Evolutionary conservation across 2,888 invertebrate genomes (phyloP).

Genomic region (Dyspetes luteomarginatus): DNA sequence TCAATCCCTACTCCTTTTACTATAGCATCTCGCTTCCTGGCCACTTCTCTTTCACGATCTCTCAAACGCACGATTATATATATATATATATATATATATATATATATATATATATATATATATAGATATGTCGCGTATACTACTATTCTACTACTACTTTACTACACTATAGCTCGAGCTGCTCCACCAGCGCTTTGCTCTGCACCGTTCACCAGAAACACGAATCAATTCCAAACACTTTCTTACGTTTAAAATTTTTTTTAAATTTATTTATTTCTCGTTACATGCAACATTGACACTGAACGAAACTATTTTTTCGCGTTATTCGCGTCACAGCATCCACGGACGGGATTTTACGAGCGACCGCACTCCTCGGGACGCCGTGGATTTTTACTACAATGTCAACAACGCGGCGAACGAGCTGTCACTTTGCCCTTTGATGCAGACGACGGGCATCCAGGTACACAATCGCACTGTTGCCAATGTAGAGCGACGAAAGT

Average conservation of each 20-base stretch:
- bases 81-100: not conserved
- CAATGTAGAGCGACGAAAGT: conserved; percentile 1
- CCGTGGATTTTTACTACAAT: conserved; percentile 59
- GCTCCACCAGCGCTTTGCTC: not conserved
- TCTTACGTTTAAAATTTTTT: not conserved
- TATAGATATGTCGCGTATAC: too few species aligned
- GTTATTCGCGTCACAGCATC: conserved; percentile 34
- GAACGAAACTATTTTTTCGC: not conserved
- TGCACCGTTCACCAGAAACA: not conserved
- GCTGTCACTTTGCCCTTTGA: conserved; percentile 69
- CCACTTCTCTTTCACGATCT: conserved; percentile 49
- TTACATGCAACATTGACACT: not conserved
- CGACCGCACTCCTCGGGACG: conserved; percentile 41
- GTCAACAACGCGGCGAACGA: conserved; percentile 68
- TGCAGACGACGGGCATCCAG: conserved; percentile 63
- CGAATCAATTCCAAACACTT: not conserved
- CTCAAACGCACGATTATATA: conserved; percentile 4
- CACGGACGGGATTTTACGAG: conserved; percentile 5
- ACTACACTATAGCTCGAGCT: not conserved
- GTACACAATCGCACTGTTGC: conserved; percentile 46
- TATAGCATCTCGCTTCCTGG: conserved; percentile 20
- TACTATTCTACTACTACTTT: not conserved
- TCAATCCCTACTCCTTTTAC: conserved; percentile 70
- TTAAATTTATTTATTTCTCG: not conserved
- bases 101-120: not conserved